Conservation (phyloP, 2,797 vertebrate genomes). For the Dendrocincla tyrannina region DNA sequence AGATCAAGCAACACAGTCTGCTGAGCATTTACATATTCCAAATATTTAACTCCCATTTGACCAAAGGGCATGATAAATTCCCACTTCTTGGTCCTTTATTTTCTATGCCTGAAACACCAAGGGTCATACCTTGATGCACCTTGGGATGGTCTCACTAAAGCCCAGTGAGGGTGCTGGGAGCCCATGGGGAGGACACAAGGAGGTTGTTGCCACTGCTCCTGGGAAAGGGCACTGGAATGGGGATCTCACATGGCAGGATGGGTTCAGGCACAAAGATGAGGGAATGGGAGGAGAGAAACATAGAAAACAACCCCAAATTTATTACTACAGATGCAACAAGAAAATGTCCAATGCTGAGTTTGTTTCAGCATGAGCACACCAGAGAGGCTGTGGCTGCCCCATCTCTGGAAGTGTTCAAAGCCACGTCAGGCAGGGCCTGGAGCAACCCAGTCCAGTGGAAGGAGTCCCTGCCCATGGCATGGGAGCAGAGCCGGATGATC, state of each 20-base stretch:
- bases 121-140: not conserved
- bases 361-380: not conserved
- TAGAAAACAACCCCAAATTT: not conserved
- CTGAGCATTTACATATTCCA: conserved; percentile 40
- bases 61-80: conserved; percentile 24
- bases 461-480: not conserved
- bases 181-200: not conserved
- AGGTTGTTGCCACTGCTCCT: not conserved
- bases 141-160: not conserved
- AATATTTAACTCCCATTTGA: conserved; percentile 34
- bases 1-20: conserved; percentile 5
- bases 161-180: not conserved
- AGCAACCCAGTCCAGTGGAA: not conserved
- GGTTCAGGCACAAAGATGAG: not conserved
- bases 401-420: not conserved
- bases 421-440: not conserved
- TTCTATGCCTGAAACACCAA: not conserved
- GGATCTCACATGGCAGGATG: fast-evolving
- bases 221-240: not conserved
- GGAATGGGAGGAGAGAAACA: not conserved
- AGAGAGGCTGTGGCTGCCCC: not conserved
- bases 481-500: not conserved
- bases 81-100: conserved; percentile 17
- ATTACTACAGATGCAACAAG: not conserved
- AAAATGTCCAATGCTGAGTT: not conserved